Evolutionary conservation across 2,797 vertebrate genomes (phyloP).

Genomic region (Ispidina lecontei): DNA sequence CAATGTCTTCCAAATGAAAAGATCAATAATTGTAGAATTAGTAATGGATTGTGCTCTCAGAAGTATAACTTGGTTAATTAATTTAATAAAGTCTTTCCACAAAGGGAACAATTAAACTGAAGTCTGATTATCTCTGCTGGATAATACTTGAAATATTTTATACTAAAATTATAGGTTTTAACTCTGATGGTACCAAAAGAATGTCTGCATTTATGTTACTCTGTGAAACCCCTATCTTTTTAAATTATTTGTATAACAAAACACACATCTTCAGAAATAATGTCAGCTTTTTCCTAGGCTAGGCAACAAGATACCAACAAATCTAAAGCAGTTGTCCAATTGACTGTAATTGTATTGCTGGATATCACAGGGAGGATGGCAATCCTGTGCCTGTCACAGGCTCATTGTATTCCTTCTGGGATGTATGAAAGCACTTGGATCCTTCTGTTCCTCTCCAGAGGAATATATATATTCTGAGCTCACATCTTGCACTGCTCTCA

Average conservation of each 20-base stretch:
- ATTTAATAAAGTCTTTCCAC: constrained; percentile 48
- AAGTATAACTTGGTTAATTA: constrained; percentile 43
- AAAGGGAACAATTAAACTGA: constrained; percentile 20
- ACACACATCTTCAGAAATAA: neutral
- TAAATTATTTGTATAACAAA: neutral
- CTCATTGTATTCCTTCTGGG: neutral
- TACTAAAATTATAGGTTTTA: neutral
- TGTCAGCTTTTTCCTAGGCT: neutral
- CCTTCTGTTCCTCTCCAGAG: neutral
- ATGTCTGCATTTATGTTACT: neutral
- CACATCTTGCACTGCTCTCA: neutral
- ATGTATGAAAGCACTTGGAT: neutral
- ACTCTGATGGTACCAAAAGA: neutral
- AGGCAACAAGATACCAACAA: neutral
- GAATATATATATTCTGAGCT: neutral
- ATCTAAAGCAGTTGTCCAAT: neutral
- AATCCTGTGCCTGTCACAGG: neutral
- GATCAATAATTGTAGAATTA: constrained; percentile 50
- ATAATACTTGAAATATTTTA: neutral
- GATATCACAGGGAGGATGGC: neutral
- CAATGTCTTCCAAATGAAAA: constrained; percentile 4
- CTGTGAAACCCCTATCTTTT: neutral
- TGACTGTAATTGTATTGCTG: neutral
- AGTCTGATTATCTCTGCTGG: constrained; percentile 5
- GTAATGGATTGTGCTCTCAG: neutral